A percentile compares a stretch with the other conserved stretches of the same genome.
phyloP scores from a whole-genome alignment of 2,888 invertebrate genomes.

The Pyrrhia umbra region DNA sequence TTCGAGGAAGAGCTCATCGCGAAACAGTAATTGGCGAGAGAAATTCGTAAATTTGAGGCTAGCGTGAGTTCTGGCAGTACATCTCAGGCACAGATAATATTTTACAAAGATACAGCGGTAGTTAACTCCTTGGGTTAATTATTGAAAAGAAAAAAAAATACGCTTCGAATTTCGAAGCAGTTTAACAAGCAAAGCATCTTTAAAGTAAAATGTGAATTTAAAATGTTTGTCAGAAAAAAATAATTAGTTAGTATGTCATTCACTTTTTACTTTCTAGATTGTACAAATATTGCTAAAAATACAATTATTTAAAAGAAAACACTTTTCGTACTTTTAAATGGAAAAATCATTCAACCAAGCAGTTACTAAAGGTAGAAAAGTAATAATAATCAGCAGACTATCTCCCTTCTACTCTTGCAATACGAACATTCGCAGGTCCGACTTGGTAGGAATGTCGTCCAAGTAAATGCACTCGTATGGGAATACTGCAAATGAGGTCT shows the following conservation, averaged over 20 bases:
- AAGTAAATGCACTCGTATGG: constrained; percentile 46
- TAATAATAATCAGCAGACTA: constrained; percentile 7
- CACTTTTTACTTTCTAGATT: too few relatives aligned
- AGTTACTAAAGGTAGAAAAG: constrained; percentile 1
- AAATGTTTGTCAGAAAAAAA: too few relatives aligned
- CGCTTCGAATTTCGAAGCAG: neutral
- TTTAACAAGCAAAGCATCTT: neutral
- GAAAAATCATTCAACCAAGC: neutral
- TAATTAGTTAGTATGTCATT: too few relatives aligned
- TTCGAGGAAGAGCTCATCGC: constrained; percentile 21
- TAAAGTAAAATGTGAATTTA: constrained; percentile 1
- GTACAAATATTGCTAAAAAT: too few relatives aligned
- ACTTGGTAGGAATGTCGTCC: constrained; percentile 55
- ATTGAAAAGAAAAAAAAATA: constrained; percentile 23
- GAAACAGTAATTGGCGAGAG: constrained; percentile 53
- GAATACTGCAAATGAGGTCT: constrained; percentile 56
- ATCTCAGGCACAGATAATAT: constrained; percentile 46
- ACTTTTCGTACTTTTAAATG: too few relatives aligned
- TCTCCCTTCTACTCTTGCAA: constrained; percentile 17
- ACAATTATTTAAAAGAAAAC: too few relatives aligned
- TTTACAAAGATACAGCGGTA: constrained; percentile 42
- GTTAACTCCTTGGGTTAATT: constrained; percentile 36
- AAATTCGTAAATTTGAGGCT: constrained; percentile 58
- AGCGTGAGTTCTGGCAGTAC: constrained; percentile 52
- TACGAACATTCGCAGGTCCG: constrained; percentile 30